Base-by-base conservation (phyloP, 2,888 invertebrate species). In the Apamea epomidion region DNA sequence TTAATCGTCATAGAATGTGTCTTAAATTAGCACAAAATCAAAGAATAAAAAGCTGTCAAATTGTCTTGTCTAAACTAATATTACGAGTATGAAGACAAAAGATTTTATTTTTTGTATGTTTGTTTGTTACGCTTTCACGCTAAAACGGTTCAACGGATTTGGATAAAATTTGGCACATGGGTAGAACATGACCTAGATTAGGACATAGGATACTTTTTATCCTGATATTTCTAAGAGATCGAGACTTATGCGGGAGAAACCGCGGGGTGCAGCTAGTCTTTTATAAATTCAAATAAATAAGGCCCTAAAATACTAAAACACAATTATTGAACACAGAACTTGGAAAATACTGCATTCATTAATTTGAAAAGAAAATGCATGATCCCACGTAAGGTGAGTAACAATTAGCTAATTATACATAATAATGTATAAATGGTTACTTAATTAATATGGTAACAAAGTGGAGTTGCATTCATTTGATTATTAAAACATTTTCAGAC, bases 381-480 rank as follows among this genome's bases (percentile, higher is more conserved):
- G 12, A 21, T 51, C 18, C 18, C 60, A 32, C 58, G 2, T 64
- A 32, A 45, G 29, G n/a, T 54, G 32, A 42, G 42, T 14, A 65
- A 65, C 37, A 37, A 37, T 37, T 5, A 29, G 10, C 16, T 67
- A n/a, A 69, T 37, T 54, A 21, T 32, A 64, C 18, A 0, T 18
- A 21, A 37, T 21, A 32, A 10, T 5, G 21, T 16, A 14, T 18
- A 48, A 70, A 70, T 58, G 54, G 54, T 42, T 62, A 25, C 80
- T 29, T 51, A 37, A 37, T 37, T 37, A 51, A 18, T 12, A 62
- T 25, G 29, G 8, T 54, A 64, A 76, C 18, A 42, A 42, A 45
- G 32, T 32, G 32, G 14, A 74, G 25, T 60, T 45, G 29, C 18
- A 74, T 76, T n/a, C 14, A 76, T 76, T 18, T 58, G 8, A 74